A percentile compares a stretch with the other conserved stretches of the same genome.
Evolutionary conservation across 53 echinoderm and acorn worm species (phyloP).

Genomic region (Temnopleurus reevesii): DNA sequence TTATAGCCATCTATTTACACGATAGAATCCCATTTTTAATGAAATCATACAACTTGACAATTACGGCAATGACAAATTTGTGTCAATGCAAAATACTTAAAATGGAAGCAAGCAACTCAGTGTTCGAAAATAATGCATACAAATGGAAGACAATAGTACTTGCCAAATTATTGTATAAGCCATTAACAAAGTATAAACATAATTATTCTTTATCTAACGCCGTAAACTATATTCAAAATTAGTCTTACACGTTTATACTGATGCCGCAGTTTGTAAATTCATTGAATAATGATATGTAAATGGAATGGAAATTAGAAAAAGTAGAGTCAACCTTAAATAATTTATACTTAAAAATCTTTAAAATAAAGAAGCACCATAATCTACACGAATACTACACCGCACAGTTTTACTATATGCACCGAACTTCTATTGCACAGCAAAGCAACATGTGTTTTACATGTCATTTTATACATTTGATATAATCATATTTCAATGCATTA

Average conservation of each 20-base stretch:
- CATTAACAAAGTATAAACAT: no score
- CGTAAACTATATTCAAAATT: not conserved
- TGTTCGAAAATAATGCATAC: not conserved
- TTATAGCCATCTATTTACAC: not conserved
- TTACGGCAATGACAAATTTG: no score
- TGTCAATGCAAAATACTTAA: not conserved
- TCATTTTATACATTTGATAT: not conserved
- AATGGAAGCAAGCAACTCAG: conserved; percentile 15
- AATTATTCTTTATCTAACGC: not conserved
- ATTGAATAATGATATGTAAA: no score
- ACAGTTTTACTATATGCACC: no score
- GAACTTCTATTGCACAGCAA: not conserved
- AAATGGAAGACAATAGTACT: conserved; percentile 15
- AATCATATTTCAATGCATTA: not conserved
- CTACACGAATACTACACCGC: no score
- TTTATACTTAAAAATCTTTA: no score
- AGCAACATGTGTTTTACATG: not conserved
- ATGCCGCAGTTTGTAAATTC: no score
- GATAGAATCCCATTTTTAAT: not conserved
- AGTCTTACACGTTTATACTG: not conserved
- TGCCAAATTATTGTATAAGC: no score
- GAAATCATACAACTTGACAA: not conserved
- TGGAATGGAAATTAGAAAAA: no score
- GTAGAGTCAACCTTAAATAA: no score
- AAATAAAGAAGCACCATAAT: no score